Conservation (phyloP, 2,888 invertebrate genomes). For the Caenorhabditis japonica region DNA sequence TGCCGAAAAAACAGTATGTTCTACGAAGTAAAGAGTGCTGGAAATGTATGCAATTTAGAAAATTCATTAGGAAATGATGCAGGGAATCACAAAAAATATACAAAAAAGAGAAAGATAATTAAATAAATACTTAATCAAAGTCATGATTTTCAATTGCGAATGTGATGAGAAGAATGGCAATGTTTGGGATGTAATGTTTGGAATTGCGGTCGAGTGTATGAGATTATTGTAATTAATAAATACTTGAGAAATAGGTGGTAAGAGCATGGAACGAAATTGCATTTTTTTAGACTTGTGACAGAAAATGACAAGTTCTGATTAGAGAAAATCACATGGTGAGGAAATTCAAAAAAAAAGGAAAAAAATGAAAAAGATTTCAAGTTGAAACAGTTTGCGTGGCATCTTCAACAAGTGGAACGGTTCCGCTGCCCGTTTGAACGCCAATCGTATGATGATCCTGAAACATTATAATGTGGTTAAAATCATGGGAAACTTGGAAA, state of each 20-base stretch:
- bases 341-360: too few relatives aligned
- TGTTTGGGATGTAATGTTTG: not conserved
- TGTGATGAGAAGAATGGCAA: not conserved
- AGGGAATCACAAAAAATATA: not conserved
- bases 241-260: too few relatives aligned
- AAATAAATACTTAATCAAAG: not conserved
- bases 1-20: too few relatives aligned
- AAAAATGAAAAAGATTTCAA: too few relatives aligned
- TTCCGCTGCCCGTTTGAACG: slow-evolving; percentile 48
- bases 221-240: not conserved
- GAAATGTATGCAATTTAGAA: not conserved
- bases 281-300: too few relatives aligned
- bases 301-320: too few relatives aligned
- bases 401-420: slow-evolving; percentile 29
- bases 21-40: too few relatives aligned
- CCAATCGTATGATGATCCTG: slow-evolving; percentile 55
- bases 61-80: too few relatives aligned
- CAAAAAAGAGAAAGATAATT: not conserved
- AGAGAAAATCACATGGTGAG: too few relatives aligned
- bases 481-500: too few relatives aligned
- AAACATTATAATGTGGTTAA: slow-evolving; percentile 2
- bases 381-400: slow-evolving; percentile 52
- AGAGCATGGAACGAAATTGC: too few relatives aligned
- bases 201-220: too few relatives aligned
- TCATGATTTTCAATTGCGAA: not conserved